Base-by-base conservation (phyloP, 2,113 vertebrate genomes). In the Phoxinus phoxinus region DNA sequence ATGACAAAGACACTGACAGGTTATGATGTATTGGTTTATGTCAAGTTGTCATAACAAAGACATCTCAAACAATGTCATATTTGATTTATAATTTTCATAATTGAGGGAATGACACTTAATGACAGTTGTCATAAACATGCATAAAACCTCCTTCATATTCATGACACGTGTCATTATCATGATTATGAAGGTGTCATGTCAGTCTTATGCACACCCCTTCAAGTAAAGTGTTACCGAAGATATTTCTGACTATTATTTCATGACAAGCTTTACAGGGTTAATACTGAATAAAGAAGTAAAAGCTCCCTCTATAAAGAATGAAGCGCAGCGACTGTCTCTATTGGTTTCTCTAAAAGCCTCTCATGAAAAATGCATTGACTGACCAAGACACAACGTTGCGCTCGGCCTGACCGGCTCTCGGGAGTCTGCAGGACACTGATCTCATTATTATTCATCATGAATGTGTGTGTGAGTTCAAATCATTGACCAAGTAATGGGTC, bases 341-440 rank as follows among this genome's bases (percentile, higher is more conserved):
- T 48, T 69, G 27, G 63, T 35, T 82, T 69, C 80, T 82, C 19
- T 25, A 12, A 2, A 30, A 82, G 80, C 63, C 11, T 10, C 63
- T 82, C 80, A 82, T 82, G 80, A 82, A 82, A 82, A 35, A 82
- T 81, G 79, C 61, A 82, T 69, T 1, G 61, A 61, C 53, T 41
- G 35, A 44, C 53, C 23, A 37, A 80, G 35, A 79, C 10, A 2
- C 21, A 41, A 3, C 61, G 44, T 0, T 30, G 61, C 35, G 79
- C 80, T 69, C 6, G 9, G 63, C 11, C 59, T 65, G 8, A 81
- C 48, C 23, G 48, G 63, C 80, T 82, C 32, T 51, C 25, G 23
- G 63, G 44, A 12, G 23, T 81, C 35, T 67, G 4, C 44, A 69
- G 61, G 80, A 51, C 25, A 19, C 1, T 69, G 15, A 69, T 81